Conservation (phyloP, 2,113 vertebrate genomes). For the Sturnus vulgaris region DNA sequence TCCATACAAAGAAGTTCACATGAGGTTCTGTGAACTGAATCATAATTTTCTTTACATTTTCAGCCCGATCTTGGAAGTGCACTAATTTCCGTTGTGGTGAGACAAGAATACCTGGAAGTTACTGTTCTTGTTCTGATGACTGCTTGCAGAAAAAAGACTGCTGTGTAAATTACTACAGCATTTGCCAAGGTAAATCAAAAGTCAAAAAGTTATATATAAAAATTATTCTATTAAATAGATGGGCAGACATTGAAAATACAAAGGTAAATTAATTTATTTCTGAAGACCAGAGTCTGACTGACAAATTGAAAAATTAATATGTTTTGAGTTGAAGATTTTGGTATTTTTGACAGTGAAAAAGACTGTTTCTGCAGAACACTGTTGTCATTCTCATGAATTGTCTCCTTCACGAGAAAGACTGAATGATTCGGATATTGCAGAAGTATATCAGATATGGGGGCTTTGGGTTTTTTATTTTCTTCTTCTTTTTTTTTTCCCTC, state of each 20-base stretch:
- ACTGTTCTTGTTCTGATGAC: conserved; percentile 81
- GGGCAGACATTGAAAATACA: not conserved
- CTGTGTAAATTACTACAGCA: conserved; percentile 73
- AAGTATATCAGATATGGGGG: not conserved
- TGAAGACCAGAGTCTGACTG: not conserved
- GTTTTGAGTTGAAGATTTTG: not conserved
- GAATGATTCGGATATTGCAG: not conserved
- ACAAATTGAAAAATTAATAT: not conserved
- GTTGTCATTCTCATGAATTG: not conserved
- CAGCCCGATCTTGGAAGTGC: conserved; percentile 76
- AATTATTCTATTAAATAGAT: not conserved
- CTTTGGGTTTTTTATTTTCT: not conserved
- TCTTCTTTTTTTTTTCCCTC: accelerated
- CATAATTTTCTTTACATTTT: not conserved
- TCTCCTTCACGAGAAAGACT: not conserved
- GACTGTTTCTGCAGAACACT: not conserved
- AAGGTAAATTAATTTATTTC: not conserved
- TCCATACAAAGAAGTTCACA: not conserved
- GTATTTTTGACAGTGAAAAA: not conserved
- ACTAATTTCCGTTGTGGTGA: conserved; percentile 79
- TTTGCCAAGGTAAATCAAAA: conserved; percentile 74
- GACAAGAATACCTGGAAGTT: conserved; percentile 54
- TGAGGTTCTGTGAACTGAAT: not conserved
- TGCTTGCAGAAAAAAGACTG: conserved; percentile 76
- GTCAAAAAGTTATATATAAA: not conserved